phyloP scores from a whole-genome alignment of 2,113 vertebrate genomes.

The Semnornis frantzii region DNA sequence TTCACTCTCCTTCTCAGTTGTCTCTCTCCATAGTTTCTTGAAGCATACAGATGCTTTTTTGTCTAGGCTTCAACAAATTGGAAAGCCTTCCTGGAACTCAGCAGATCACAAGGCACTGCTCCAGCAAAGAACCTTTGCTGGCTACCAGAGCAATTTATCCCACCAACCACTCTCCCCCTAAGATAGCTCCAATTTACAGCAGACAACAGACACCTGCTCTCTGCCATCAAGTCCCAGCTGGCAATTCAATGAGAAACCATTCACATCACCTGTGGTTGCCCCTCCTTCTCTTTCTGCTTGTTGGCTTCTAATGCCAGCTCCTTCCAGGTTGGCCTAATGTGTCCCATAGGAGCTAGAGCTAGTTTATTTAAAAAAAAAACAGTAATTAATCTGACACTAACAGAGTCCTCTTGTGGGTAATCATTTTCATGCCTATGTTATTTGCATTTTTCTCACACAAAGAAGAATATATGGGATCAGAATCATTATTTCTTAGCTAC shows the following conservation, averaged over 20 bases:
- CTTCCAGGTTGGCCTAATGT: background rate
- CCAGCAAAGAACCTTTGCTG: accelerated
- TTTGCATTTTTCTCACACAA: background rate
- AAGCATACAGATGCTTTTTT: background rate
- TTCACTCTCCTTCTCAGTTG: accelerated
- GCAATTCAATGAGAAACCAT: background rate
- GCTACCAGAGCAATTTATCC: background rate
- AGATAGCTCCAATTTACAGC: background rate
- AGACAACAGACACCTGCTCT: background rate
- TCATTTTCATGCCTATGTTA: background rate
- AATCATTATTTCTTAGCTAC: background rate
- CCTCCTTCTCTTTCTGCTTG: background rate
- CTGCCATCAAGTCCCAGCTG: background rate
- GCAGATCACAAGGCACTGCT: background rate
- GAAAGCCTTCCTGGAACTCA: too few relatives aligned
- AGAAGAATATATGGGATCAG: background rate
- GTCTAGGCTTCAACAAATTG: background rate
- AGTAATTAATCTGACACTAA: background rate
- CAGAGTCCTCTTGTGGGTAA: background rate
- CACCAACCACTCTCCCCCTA: too few relatives aligned
- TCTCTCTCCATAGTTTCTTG: background rate
- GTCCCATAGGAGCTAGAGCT: background rate
- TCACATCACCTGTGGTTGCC: background rate
- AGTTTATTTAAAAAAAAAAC: background rate
- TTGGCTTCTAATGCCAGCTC: background rate